phyloP scores from a whole-genome alignment of 2,113 vertebrate genomes.

The Carettochelys insculpta region DNA sequence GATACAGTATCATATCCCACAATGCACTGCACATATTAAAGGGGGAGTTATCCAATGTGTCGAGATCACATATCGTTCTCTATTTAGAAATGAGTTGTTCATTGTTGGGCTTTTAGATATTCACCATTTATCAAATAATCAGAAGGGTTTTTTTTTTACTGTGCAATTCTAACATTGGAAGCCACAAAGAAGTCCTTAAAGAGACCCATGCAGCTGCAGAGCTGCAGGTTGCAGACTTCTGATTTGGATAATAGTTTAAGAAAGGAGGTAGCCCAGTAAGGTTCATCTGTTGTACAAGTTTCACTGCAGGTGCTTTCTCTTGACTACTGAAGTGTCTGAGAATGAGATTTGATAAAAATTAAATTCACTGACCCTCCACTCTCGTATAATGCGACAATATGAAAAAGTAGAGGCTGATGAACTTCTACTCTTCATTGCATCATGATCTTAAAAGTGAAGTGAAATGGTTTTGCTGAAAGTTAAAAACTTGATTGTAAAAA shows the following conservation, averaged over 20 bases:
- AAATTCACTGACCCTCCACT: not conserved
- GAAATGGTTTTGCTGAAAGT: not conserved
- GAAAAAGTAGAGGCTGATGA: not conserved
- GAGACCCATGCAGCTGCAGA: too few species aligned
- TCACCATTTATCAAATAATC: too few species aligned
- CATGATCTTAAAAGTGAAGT: not conserved
- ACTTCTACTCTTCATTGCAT: not conserved
- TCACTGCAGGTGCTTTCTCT: not conserved
- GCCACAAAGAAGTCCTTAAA: too few species aligned
- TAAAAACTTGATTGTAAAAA: not conserved
- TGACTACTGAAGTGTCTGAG: not conserved
- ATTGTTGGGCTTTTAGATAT: too few species aligned
- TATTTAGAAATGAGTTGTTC: too few species aligned
- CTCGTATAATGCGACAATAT: not conserved
- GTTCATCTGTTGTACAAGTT: not conserved
- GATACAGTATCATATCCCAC: too few species aligned
- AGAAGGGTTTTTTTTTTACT: too few species aligned
- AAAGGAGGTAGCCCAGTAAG: not conserved
- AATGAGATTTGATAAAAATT: not conserved
- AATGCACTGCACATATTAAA: too few species aligned
- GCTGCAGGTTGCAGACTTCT: too few species aligned
- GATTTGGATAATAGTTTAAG: not conserved
- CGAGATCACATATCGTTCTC: too few species aligned
- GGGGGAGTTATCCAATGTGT: too few species aligned
- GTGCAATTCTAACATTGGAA: too few species aligned